A percentile compares a stretch with the other conserved stretches of the same genome.
phyloP scores from a whole-genome alignment of 2,797 vertebrate genomes.

The Lates japonicus region DNA sequence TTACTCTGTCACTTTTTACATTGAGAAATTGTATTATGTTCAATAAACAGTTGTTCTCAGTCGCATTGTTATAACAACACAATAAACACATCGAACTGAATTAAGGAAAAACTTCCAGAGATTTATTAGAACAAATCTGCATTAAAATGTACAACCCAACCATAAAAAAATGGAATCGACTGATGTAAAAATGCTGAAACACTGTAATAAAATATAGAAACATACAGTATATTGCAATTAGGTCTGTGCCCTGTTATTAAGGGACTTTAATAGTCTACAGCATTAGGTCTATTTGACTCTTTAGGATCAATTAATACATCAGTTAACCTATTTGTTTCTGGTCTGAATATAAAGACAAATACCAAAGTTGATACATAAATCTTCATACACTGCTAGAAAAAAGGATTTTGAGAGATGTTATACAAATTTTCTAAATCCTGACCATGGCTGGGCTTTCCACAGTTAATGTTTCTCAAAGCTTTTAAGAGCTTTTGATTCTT shows the following conservation, averaged over 20 bases:
- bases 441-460: neutral
- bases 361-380: neutral
- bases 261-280: conserved; percentile 23
- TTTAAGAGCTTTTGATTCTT: neutral
- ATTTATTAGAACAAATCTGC: conserved; percentile 77
- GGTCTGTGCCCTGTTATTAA: conserved; percentile 7
- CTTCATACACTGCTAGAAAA: conserved; percentile 3
- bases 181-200: conserved; percentile 51
- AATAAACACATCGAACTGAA: conserved; percentile 33
- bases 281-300: neutral
- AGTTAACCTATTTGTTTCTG: conserved; percentile 1
- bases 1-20: conserved; percentile 34
- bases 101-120: conserved; percentile 43
- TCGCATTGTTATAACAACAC: conserved; percentile 2
- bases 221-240: conserved; percentile 31
- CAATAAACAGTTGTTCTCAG: neutral
- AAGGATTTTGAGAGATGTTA: neutral
- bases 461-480: neutral
- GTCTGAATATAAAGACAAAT: neutral
- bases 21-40: conserved; percentile 12
- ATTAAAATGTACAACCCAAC: conserved; percentile 64
- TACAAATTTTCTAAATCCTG: neutral
- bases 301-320: neutral
- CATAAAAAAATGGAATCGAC: conserved; percentile 65
- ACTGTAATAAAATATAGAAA: conserved; percentile 54